phyloP scores from a whole-genome alignment of 2,113 vertebrate species.

The Bettongia penicillata region DNA sequence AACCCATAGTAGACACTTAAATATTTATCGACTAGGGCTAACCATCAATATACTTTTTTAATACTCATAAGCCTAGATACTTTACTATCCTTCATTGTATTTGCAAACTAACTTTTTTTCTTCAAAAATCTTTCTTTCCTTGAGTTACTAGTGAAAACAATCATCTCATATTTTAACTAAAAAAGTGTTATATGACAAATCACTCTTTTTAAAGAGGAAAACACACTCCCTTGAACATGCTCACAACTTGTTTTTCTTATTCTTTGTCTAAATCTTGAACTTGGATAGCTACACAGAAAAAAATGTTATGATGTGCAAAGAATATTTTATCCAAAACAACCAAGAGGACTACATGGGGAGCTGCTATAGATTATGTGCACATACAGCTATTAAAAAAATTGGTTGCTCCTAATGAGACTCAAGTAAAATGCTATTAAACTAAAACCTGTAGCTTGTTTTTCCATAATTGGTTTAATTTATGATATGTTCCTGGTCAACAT shows the following conservation, averaged over 20 bases:
- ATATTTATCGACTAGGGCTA: not conserved
- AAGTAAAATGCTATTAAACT: constrained; percentile 19
- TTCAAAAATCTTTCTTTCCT: constrained; percentile 12
- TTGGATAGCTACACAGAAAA: not conserved
- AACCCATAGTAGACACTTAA: not conserved
- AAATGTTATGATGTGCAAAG: constrained; percentile 7
- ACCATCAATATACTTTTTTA: not conserved
- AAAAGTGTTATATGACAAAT: constrained; percentile 46
- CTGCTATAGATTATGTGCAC: not conserved
- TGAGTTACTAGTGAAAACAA: constrained; percentile 58
- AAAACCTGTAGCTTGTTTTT: not conserved
- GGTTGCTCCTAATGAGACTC: not conserved
- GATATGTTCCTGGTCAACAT: not conserved
- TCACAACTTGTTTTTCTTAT: constrained; percentile 32
- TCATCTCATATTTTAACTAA: constrained; percentile 59
- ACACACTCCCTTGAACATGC: constrained; percentile 36
- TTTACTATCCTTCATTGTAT: not conserved
- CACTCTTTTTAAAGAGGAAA: constrained; percentile 46
- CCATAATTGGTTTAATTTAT: not conserved
- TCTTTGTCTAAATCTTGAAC: not conserved
- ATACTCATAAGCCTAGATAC: not conserved
- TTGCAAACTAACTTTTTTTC: not conserved
- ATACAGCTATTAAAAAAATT: not conserved
- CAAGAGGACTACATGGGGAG: not conserved
- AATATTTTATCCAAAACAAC: constrained; percentile 11